These are phyloP conservation scores for Clarias platycephalus DNA, from an alignment of 2,797 vertebrate species.

Conservation along the genomic window DNA sequence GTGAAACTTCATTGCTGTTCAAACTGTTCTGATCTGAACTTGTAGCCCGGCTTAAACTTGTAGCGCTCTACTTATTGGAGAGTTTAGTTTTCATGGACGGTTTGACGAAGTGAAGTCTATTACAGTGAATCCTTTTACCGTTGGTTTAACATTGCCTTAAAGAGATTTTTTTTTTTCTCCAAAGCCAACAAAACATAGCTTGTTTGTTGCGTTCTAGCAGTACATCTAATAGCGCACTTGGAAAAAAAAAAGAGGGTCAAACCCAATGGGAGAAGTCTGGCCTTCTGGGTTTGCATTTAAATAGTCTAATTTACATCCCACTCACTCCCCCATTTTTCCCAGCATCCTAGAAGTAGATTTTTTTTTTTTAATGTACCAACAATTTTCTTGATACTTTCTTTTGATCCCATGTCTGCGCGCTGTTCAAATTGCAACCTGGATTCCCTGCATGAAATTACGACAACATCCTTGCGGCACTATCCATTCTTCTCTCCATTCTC, in stretches of 20 bases:
- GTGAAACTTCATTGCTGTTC: not conserved
- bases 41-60: not conserved
- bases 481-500: not conserved
- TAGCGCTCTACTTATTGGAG: too few species aligned
- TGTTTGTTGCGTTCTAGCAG: constrained; percentile 11
- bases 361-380: not conserved
- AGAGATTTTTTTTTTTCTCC: not conserved
- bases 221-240: constrained; percentile 18
- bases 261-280: constrained; percentile 25
- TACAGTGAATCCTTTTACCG: not conserved
- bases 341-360: not conserved
- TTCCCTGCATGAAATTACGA: constrained; percentile 12
- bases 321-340: constrained; percentile 13
- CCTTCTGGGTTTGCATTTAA: constrained; percentile 42
- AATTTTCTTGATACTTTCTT: constrained; percentile 6
- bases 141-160: not conserved
- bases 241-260: constrained; percentile 21
- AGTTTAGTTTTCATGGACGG: not conserved
- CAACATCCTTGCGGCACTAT: not conserved
- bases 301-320: constrained; percentile 36
- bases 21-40: not conserved
- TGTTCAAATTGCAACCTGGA: not conserved
- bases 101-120: constrained; percentile 5
- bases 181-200: constrained; percentile 23
- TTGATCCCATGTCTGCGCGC: constrained; percentile 18